These are phyloP conservation scores for Taphrorychus bicolor DNA, from an alignment of 2,888 invertebrate genomes.

Conservation along the genomic window DNA sequence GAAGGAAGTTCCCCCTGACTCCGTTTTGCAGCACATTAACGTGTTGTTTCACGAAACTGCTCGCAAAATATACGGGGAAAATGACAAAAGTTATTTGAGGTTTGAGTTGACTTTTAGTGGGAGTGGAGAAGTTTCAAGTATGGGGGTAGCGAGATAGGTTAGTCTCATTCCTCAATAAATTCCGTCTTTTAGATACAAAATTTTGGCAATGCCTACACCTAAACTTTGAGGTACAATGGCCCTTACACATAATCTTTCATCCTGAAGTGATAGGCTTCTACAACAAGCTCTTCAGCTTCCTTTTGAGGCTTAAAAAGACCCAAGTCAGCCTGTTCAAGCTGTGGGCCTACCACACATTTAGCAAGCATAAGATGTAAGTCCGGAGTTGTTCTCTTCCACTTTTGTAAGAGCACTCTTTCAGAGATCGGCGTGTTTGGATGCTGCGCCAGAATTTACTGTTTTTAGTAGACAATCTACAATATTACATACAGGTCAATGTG, in stretches of 20 bases:
- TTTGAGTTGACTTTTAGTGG: slow-evolving; percentile 51
- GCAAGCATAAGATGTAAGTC: slow-evolving; percentile 62
- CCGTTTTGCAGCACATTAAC: slow-evolving; percentile 55
- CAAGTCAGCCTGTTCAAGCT: slow-evolving; percentile 84
- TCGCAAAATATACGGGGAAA: slow-evolving; percentile 57
- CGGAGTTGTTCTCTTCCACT: not conserved
- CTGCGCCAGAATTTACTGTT: slow-evolving; percentile 87
- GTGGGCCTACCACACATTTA: slow-evolving; percentile 78
- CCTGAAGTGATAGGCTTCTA: slow-evolving; percentile 81
- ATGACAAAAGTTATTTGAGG: slow-evolving; percentile 55
- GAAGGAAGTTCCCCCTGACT: slow-evolving; percentile 58
- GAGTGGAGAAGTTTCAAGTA: slow-evolving; percentile 44
- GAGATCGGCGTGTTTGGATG: slow-evolving; percentile 67
- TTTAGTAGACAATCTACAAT: slow-evolving; percentile 88
- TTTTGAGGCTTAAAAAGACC: slow-evolving; percentile 81
- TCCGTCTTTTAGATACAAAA: slow-evolving; percentile 56
- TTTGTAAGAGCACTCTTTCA: slow-evolving; percentile 42
- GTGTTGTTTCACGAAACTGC: slow-evolving; percentile 58
- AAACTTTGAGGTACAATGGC: slow-evolving; percentile 87
- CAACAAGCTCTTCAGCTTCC: slow-evolving; percentile 82
- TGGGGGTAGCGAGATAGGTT: no score
- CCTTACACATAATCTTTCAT: slow-evolving; percentile 85
- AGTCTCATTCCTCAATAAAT: not conserved
- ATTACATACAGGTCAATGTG: slow-evolving; percentile 91
- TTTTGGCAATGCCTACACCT: slow-evolving; percentile 76